These are phyloP conservation scores for Heliconius aoede DNA, from an alignment of 2,888 invertebrate genomes.

Conservation along the genomic window DNA sequence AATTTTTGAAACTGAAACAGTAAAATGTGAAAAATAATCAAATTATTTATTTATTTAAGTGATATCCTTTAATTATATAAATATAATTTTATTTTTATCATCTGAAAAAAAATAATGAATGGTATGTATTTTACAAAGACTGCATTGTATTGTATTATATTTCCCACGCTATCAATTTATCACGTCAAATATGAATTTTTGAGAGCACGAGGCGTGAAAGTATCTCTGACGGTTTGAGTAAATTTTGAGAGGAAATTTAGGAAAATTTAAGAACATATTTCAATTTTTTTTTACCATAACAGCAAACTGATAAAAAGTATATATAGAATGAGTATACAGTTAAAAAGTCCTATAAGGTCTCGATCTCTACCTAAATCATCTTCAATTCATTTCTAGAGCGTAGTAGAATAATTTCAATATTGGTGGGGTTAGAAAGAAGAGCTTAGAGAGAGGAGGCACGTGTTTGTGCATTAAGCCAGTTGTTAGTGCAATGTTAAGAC, in stretches of 20 bases:
- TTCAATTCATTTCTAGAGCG: background rate
- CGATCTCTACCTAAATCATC: background rate
- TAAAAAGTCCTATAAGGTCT: background rate
- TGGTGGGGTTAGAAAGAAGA: too few relatives aligned
- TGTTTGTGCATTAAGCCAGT: too few relatives aligned
- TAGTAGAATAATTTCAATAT: background rate
- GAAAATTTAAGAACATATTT: background rate
- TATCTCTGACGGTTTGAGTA: background rate
- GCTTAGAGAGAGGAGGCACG: too few relatives aligned
- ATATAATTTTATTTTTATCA: constrained; percentile 1
- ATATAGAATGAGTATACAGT: background rate
- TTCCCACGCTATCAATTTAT: constrained; percentile 6
- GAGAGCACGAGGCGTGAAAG: background rate
- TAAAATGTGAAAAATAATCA: too few relatives aligned
- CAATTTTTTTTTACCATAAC: too few relatives aligned
- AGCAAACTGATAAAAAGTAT: background rate
- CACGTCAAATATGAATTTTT: background rate
- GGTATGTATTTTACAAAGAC: background rate
- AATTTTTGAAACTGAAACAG: too few relatives aligned
- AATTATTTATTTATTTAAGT: constrained; percentile 1
- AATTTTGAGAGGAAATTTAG: background rate
- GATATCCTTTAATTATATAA: background rate
- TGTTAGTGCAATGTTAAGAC: too few relatives aligned
- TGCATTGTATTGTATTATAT: constrained; percentile 5
- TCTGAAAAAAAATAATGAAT: background rate